Evolutionary conservation across 1,140 invertebrate species (phyloP), one percentile per base, ranked within the genome.

Genomic region (Formica selysi): DNA sequence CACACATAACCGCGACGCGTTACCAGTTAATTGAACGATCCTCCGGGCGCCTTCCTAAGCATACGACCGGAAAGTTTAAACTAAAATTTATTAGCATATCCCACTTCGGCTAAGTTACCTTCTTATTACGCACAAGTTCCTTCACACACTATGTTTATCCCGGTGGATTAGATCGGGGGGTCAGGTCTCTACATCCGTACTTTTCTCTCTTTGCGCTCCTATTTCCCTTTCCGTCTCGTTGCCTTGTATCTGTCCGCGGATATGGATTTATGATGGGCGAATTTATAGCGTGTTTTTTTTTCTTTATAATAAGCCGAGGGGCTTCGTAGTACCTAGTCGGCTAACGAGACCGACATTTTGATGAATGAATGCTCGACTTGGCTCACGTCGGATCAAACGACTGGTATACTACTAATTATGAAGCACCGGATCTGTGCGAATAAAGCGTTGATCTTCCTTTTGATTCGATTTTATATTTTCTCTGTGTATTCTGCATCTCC

Each of bases 11-110:
- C 65, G 70, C 68, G 74, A 36, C 88, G 74, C 80, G 65, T 84
- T 86, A 68, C 71, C 79, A 64, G 87, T 78, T 92, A 92, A 92
- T 89, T 89, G 89, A 92, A 92, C 89, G 90, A 89, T 91, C 76
- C 87, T 79, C 86, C 64, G 22, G 71, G 61, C 32, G 41, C 32
- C 59, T 64, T 61, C 29, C 19, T 65, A 29, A 70, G 44, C 57
- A 29, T n/a, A 51, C 85, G 57, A 81, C 86, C 65, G 71, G 89
- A 91, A 93, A 93, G 78, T 93, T 93, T 92, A 89, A 92, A 92
- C 86, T 64, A 44, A 88, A 92, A 91, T 93, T 93, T 93, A 93
- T 92, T 90, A 88, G 88, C 74, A 38, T 61, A 76, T 80, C 88
- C 76, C 81, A 85, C 87, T 89, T 86, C 68, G 59, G 74, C 71